A percentile compares a stretch with the other conserved stretches of the same genome.
Evolutionary conservation across 2,113 vertebrate species (phyloP).

Genomic region (Cinclus cinclus): DNA sequence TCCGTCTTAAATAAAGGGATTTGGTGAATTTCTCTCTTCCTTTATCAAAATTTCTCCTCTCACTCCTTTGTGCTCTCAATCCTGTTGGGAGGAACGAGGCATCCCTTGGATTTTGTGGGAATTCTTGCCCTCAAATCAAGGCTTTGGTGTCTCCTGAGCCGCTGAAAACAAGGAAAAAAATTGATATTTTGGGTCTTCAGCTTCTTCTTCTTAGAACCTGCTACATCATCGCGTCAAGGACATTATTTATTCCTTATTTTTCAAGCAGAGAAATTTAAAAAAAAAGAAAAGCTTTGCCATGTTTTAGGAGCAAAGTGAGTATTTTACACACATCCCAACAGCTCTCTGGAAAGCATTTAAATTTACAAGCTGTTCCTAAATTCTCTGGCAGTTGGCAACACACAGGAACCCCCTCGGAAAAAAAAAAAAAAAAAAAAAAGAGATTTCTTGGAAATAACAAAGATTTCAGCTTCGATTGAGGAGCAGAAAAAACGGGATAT

Average conservation of each 20-base stretch:
- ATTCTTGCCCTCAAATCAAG: neutral
- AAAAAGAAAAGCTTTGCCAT: neutral
- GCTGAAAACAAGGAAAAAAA: neutral
- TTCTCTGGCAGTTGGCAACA: slow-evolving; percentile 63
- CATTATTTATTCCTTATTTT: neutral
- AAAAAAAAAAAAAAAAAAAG: slow-evolving; percentile 60
- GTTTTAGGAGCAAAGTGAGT: slow-evolving; percentile 70
- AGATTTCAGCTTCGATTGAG: slow-evolving; percentile 33
- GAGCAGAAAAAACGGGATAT: neutral
- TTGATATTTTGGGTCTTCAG: neutral
- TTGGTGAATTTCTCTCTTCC: neutral
- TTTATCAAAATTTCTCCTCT: neutral
- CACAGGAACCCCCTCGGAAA: slow-evolving; percentile 52
- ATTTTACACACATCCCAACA: slow-evolving; percentile 64
- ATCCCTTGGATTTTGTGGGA: neutral
- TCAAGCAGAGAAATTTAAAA: neutral
- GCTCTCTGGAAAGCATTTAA: slow-evolving; percentile 71
- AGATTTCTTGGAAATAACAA: slow-evolving; percentile 60
- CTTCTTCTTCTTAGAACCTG: neutral
- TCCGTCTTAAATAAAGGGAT: neutral
- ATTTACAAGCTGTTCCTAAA: slow-evolving; percentile 68
- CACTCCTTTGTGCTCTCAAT: neutral
- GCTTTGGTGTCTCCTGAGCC: neutral
- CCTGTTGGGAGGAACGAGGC: fast-evolving
- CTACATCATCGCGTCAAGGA: neutral